Evolutionary conservation across 2,888 invertebrate genomes (phyloP).

Genomic region (Acleris literana): DNA sequence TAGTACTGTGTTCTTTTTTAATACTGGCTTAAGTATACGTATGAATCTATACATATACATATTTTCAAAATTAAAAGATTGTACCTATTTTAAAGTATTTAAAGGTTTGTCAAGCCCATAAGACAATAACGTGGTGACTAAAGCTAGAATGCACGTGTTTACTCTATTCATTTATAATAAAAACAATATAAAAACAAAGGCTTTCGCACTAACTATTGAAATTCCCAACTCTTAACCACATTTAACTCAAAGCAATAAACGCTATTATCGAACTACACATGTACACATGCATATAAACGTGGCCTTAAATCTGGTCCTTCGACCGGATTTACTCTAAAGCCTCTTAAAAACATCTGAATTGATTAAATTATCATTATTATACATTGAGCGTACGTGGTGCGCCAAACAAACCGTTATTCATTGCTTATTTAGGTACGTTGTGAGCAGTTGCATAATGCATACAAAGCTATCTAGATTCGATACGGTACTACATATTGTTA

Average conservation of each 20-base stretch:
- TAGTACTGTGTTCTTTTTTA: too few species aligned
- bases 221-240: too few species aligned
- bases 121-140: too few species aligned
- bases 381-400: conserved; percentile 35
- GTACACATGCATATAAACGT: neutral
- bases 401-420: conserved; percentile 15
- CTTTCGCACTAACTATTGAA: too few species aligned
- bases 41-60: too few species aligned
- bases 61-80: too few species aligned
- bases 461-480: conserved; percentile 35
- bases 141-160: too few species aligned
- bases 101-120: too few species aligned
- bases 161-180: too few species aligned
- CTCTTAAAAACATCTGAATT: conserved; percentile 50
- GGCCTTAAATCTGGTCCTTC: conserved; percentile 24
- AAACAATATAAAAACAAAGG: too few species aligned
- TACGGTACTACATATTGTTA: conserved; percentile 2
- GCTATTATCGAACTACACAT: neutral
- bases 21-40: too few species aligned
- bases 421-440: conserved; percentile 30
- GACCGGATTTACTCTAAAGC: conserved; percentile 44
- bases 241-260: conserved; percentile 3
- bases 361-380: conserved; percentile 40
- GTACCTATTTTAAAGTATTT: too few species aligned
- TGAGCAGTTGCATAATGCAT: conserved; percentile 38